Base-by-base conservation (phyloP, 64 coral and sea anemone genomes). In the Catalaphyllia jardinei region DNA sequence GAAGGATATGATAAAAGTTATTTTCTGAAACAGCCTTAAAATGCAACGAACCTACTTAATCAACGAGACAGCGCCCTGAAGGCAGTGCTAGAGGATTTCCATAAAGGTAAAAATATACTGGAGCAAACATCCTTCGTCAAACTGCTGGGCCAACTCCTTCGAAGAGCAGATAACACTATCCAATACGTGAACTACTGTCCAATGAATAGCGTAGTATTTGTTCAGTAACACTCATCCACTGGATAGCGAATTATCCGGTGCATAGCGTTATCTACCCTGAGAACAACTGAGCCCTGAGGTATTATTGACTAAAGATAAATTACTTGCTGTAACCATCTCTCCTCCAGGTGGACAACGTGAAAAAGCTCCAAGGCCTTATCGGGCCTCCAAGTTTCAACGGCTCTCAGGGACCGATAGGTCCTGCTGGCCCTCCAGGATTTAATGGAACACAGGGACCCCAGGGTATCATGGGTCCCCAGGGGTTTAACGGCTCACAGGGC, bases 391-490 rank as follows among this genome's bases (percentile, higher is more conserved):
- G 88, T 29, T 54, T 46, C 39, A 89, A 79, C 61, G 88, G 77
- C 17, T 89, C 88, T 50, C 65, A 46, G 61, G 80, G 89, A 20
- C 62, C 72, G 18, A 72, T 29, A 10, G 89, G 89, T 17, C 18
- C 42, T 51, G 78, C 50, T 15, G 89, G 89, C 27, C 79, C 89
- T 10, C 89, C n/a, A 74, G 88, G 88, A 50, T 81, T 89, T 13
- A 76, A 89, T 49, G 88, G 88, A 71, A 60, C 88, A 57, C 31
- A 79, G 38, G 88, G 88, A 42, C 31, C 46, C 27, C 60, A 62
- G n/a, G 89, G 89, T 16, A 16, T 30, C 51, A 82, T 52, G 57
- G 89, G 79, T 3, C 71, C 54, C 1, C 89, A 33, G 22, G 89
- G 89, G 5, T 42, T 80, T 39, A 79, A 91, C 46, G 89, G 89